Conservation (phyloP, 2,797 vertebrate genomes). For the Telmatherina bonti region DNA sequence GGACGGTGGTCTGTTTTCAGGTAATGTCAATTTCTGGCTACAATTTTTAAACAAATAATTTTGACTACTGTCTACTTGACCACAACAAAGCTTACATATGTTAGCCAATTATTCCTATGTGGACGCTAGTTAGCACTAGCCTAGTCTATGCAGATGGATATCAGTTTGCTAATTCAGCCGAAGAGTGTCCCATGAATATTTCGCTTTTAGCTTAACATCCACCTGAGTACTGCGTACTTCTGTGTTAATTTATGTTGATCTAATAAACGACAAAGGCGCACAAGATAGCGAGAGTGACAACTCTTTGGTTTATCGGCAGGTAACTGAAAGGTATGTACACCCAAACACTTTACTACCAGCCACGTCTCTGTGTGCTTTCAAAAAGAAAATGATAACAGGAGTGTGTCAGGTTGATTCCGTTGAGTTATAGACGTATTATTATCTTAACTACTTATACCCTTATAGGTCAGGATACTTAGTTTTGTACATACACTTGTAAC, state of each 20-base stretch:
- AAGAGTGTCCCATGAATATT: not conserved
- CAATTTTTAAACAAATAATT: not conserved
- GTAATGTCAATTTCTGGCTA: slow-evolving; percentile 31
- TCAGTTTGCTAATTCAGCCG: not conserved
- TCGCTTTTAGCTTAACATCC: no score
- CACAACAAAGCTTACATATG: slow-evolving; percentile 4
- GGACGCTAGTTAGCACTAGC: slow-evolving; percentile 53
- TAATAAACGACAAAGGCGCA: not conserved
- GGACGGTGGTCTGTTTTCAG: slow-evolving; percentile 41
- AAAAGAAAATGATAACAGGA: rapidly evolving
- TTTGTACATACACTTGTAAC: not conserved
- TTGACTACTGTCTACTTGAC: not conserved
- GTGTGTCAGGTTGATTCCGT: not conserved
- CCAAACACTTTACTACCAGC: not conserved
- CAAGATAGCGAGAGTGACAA: not conserved
- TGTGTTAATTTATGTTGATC: rapidly evolving
- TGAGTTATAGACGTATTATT: not conserved
- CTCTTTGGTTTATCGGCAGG: not conserved
- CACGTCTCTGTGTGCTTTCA: not conserved
- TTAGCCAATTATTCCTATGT: slow-evolving; percentile 1
- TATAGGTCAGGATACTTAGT: not conserved
- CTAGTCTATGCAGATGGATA: slow-evolving; percentile 13
- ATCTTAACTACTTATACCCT: not conserved
- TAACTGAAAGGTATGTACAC: no score
- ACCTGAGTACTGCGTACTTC: no score